Evolutionary conservation across 2,888 invertebrate genomes (phyloP), one percentile per base, ranked within the genome.

Genomic region (Drosophila pseudotalamancana): DNA sequence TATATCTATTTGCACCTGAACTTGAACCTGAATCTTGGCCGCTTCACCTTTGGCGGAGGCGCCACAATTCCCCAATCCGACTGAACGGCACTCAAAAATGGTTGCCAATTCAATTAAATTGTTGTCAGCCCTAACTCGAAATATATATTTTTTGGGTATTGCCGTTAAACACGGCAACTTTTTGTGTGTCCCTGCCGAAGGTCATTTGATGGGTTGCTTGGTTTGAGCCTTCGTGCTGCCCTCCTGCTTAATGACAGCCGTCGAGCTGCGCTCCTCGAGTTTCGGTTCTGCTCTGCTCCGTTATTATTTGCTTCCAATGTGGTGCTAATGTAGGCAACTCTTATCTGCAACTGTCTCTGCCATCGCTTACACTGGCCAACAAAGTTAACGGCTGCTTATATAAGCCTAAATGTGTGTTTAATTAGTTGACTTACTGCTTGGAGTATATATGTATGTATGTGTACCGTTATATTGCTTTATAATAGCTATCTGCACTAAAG

Each of bases 1-100:
- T 43, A 25, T 21, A 34, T 6, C 12, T 31, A 45, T 45, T 60
- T 64, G 42, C 49, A 50, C 60, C 37, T 54, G 78, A 67, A 77
- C 85, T 77, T 87, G 87, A 72, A 81, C 85, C 68, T 81, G 88
- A 63, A n/a, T 78, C 81, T 70, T 69, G 31, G 21, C 14, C 14
- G 42, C 12, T 21, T 27, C 12, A 25, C 34, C n/a, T 14, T 32
- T 21, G 21, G 31, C 14, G 34, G 9, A 14, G 34, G 32, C 46
- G 59, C 60, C 64, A 45, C 21, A 8, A 62, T 46, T 43, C 27
- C 40, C 39, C n/a, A n/a, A n/a, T n/a, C 16, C 4, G 16, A 16
- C 14, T 1, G 3, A 23, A 25, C 40, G 25, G 14, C n/a, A n/a
- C 16, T 34, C 34, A 3, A 23, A 31, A 46, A 34, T n/a, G 29